Evolutionary conservation across 1,140 invertebrate genomes (phyloP), one percentile per base, ranked within the genome.

Genomic region (Bombus superbus): DNA sequence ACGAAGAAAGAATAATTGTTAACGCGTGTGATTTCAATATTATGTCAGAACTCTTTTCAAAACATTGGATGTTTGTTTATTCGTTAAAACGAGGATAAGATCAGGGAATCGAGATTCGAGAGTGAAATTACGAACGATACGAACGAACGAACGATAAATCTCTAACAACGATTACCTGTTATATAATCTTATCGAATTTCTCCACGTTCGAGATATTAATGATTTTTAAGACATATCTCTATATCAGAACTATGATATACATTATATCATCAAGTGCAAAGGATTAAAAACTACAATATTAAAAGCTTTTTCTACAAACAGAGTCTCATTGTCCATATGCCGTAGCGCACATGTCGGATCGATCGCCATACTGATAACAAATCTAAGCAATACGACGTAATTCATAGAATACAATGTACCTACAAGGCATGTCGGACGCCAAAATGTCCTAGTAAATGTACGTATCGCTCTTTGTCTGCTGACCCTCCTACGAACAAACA

Each of bases 391-490:
- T 80, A 82, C 83, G 83, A 88, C 75, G 81, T 82, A 88, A 82
- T 90, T 88, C 84, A 87, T 81, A 90, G 81, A 83, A 91, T 88
- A 82, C 85, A 86, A 88, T 88, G 89, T 91, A 91, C 90, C 89
- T 91, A 91, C 89, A 86, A 85, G 77, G 87, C 77, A 82, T 86
- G 88, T 83, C 88, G 87, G 87, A 91, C 79, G 89, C 78, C 87
- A 86, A 89, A 82, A 80, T 92, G 91, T 92, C 92, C 93, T 95
- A 95, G 94, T 92, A 95, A 94, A 95, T 95, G 92, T 95, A 95
- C 82, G 95, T 95, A 91, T 94, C 91, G 92, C 95, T 95, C 92
- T 92, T 94, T 90, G 92, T 90, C 91, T 72, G 91, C 86, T 82
- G 89, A 81, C 92, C 93, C 92, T 95, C 89, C 89, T 90, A 90